Evolutionary conservation across 2,797 vertebrate species (phyloP).

Genomic region (Hemitrygon akajei): DNA sequence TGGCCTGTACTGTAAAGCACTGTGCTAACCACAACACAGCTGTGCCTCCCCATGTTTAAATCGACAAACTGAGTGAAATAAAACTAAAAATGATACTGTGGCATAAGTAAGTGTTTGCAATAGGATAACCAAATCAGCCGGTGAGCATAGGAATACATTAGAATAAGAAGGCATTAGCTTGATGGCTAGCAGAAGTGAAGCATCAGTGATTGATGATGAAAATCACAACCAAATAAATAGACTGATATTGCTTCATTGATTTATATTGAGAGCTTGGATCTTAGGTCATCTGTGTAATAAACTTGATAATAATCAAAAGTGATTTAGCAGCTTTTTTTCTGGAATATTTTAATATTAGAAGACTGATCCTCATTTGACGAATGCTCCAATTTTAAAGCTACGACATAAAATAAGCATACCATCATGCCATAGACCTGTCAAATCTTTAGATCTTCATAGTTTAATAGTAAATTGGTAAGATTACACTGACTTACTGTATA

Average conservation of each 20-base stretch:
- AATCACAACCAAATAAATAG: not conserved
- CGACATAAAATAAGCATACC: not conserved
- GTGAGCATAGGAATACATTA: not conserved
- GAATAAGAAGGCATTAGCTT: not conserved
- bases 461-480: not conserved
- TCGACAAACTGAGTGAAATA: not conserved
- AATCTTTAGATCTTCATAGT: not conserved
- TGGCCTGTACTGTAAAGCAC: too few relatives aligned
- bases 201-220: not conserved
- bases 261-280: not conserved
- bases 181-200: not conserved
- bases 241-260: not conserved
- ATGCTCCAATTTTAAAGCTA: not conserved
- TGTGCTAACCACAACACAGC: too few relatives aligned
- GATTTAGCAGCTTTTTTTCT: not conserved
- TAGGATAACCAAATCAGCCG: not conserved
- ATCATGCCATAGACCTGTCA: not conserved
- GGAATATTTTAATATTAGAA: not conserved
- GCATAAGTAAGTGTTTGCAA: not conserved
- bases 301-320: not conserved
- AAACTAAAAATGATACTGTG: not conserved
- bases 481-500: not conserved
- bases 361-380: not conserved
- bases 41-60: too few relatives aligned
- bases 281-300: not conserved